Evolutionary conservation across 1,140 invertebrate species (phyloP).

Genomic region (Drosophila bocki): DNA sequence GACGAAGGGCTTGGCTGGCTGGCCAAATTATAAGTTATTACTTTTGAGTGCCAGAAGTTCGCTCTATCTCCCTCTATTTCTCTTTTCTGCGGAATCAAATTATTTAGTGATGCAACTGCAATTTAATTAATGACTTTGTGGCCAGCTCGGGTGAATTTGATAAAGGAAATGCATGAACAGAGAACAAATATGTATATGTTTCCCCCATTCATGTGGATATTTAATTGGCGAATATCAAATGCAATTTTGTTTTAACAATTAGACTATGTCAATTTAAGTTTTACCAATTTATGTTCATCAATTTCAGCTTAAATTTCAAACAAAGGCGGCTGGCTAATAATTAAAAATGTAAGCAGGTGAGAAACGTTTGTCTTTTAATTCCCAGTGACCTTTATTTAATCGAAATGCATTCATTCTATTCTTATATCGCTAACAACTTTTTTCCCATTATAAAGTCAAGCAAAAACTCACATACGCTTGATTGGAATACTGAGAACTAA

Average conservation of each 20-base stretch:
- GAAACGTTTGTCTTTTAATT: background rate
- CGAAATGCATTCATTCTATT: too few species aligned
- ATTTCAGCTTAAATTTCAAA: background rate
- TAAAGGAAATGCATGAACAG: slow-evolving; percentile 24
- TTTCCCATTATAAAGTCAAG: slow-evolving; percentile 23
- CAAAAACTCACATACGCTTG: slow-evolving; percentile 24
- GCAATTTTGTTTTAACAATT: slow-evolving; percentile 26
- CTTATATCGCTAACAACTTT: slow-evolving; percentile 1
- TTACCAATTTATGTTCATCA: background rate
- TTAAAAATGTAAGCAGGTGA: slow-evolving; percentile 3
- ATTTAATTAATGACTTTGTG: slow-evolving; percentile 53
- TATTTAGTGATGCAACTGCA: slow-evolving; percentile 59
- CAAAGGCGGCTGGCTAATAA: background rate
- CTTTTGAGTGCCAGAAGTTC: slow-evolving; percentile 67
- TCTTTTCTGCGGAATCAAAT: slow-evolving; percentile 53
- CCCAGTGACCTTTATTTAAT: background rate
- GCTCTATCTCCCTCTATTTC: background rate
- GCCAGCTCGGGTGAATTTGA: slow-evolving; percentile 22
- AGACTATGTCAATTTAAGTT: slow-evolving; percentile 1
- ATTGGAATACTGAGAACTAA: slow-evolving; percentile 22
- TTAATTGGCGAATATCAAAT: slow-evolving; percentile 31
- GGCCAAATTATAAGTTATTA: slow-evolving; percentile 79
- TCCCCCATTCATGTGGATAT: background rate
- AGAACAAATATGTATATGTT: slow-evolving; percentile 7
- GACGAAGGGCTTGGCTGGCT: slow-evolving; percentile 23